Conservation (phyloP, 2,113 vertebrate species). For the Alaudala cheleensis region DNA sequence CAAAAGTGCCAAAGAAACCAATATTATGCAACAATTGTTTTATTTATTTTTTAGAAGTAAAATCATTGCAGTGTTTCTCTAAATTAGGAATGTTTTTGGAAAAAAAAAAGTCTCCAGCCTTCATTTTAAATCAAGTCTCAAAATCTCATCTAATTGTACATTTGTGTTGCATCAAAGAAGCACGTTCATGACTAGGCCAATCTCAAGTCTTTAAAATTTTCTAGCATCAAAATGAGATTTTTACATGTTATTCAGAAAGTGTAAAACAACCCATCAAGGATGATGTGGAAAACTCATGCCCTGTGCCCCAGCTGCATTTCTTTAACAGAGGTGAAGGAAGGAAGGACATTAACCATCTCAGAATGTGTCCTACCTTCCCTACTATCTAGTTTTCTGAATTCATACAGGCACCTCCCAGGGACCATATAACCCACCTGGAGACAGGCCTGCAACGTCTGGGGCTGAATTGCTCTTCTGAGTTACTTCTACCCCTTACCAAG, state of each 20-base stretch:
- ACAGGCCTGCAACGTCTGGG: not conserved
- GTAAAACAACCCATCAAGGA: not conserved
- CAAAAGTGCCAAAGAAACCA: not conserved
- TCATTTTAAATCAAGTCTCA: not conserved
- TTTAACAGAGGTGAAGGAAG: not conserved
- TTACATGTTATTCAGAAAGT: not conserved
- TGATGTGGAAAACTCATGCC: not conserved
- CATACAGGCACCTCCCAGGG: not conserved
- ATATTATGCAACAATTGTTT: not conserved
- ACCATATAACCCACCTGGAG: not conserved
- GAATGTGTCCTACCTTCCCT: accelerated
- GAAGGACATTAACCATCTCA: not conserved
- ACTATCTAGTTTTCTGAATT: not conserved
- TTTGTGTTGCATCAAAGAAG: not conserved
- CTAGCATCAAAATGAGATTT: not conserved
- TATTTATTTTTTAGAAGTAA: not conserved
- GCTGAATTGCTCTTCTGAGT: not conserved
- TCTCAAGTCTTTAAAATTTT: not conserved
- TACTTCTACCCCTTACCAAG: not conserved
- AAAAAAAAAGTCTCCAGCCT: not conserved
- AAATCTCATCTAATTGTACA: not conserved
- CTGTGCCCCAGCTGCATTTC: not conserved
- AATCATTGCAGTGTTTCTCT: not conserved
- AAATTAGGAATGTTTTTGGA: not conserved
- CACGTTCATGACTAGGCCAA: not conserved